These are phyloP conservation scores for Maniola hyperantus DNA, from an alignment of 2,888 invertebrate genomes.

Conservation along the genomic window DNA sequence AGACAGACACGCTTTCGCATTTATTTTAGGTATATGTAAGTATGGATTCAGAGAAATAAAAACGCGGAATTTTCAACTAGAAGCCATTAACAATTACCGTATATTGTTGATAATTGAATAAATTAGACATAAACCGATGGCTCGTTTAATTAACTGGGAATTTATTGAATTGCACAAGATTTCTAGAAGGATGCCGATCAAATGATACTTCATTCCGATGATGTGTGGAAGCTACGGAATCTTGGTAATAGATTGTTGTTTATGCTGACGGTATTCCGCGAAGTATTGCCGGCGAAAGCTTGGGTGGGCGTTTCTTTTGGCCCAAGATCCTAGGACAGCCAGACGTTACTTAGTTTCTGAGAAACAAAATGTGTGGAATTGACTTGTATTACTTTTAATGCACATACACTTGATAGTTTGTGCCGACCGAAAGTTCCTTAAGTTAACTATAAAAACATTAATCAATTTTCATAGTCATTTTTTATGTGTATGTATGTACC, in stretches of 20 bases:
- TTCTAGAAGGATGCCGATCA: slow-evolving; percentile 32
- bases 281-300: slow-evolving; percentile 46
- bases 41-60: slow-evolving; percentile 19
- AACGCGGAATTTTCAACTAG: slow-evolving; percentile 21
- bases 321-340: no score
- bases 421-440: no score
- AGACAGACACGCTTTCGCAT: neutral
- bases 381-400: no score
- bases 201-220: slow-evolving; percentile 23
- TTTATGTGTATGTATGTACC: no score
- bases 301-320: slow-evolving; percentile 66
- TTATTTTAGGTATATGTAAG: neutral
- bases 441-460: no score
- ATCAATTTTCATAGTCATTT: no score
- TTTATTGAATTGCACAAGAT: slow-evolving; percentile 26
- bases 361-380: no score
- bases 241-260: slow-evolving; percentile 24
- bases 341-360: no score
- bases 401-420: no score
- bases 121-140: slow-evolving; percentile 26
- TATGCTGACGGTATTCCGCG: slow-evolving; percentile 53
- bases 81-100: slow-evolving; percentile 24
- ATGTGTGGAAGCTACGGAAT: slow-evolving; percentile 34
- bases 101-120: slow-evolving; percentile 28
- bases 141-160: slow-evolving; percentile 20